A percentile compares a stretch with the other conserved stretches of the same genome.
Evolutionary conservation across 2,797 vertebrate species (phyloP).

Genomic region (Vespertilio murinus): DNA sequence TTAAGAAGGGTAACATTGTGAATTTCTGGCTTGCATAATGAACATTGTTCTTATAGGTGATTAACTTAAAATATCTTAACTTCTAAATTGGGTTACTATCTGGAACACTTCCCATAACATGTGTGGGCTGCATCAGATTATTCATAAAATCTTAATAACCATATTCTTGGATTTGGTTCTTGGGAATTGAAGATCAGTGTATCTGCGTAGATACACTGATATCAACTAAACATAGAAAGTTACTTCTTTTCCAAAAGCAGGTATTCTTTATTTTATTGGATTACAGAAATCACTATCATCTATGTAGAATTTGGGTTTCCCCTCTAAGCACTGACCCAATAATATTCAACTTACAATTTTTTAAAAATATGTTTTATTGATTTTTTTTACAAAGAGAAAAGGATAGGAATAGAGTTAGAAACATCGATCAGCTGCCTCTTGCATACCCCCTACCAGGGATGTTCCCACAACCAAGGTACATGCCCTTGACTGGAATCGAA

Average conservation of each 20-base stretch:
- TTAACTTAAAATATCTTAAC: background rate
- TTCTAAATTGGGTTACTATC: background rate
- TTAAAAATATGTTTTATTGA: background rate
- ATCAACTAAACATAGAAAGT: background rate
- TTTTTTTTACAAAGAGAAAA: too few species aligned
- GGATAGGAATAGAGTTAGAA: too few species aligned
- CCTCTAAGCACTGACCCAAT: background rate
- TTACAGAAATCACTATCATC: background rate
- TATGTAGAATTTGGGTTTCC: background rate
- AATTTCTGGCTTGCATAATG: background rate
- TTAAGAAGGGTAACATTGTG: background rate
- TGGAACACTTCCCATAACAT: background rate
- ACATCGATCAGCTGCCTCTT: too few species aligned
- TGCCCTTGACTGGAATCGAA: too few species aligned
- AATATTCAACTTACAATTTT: background rate
- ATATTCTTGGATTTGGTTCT: background rate
- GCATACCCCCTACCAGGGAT: too few species aligned
- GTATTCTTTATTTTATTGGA: background rate
- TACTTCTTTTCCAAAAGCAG: background rate
- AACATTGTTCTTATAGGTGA: background rate
- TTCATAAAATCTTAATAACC: background rate
- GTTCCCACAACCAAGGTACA: too few species aligned
- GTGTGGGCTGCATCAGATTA: background rate
- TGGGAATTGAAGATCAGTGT: background rate
- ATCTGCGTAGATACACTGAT: background rate